These are phyloP conservation scores for Thaumatotibia leucotreta DNA, from an alignment of 1,140 invertebrate genomes.

Conservation along the genomic window DNA sequence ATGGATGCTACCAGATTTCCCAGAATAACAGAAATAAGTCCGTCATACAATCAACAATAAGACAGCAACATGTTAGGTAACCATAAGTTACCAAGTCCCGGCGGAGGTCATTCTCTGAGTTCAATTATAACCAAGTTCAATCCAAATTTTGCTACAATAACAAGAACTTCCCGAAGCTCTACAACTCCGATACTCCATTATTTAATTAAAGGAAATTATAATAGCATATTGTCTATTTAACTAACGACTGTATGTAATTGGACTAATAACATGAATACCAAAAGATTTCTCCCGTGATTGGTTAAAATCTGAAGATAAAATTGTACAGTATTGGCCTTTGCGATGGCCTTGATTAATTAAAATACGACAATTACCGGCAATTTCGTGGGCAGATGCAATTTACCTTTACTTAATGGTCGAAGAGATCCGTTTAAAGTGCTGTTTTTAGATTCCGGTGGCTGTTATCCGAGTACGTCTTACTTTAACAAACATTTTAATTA, in stretches of 20 bases:
- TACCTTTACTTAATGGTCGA: not conserved
- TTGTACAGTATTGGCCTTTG: not conserved
- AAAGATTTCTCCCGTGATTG: not conserved
- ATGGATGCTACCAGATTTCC: too few species aligned
- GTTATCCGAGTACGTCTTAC: too few species aligned
- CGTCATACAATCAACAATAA: not conserved
- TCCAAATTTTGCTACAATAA: slow-evolving; percentile 11
- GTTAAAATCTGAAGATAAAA: not conserved
- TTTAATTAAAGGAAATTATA: slow-evolving; percentile 2
- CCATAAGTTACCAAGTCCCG: not conserved
- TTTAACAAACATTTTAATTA: too few species aligned
- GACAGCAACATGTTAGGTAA: not conserved
- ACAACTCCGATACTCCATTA: slow-evolving; percentile 4
- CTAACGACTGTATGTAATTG: not conserved
- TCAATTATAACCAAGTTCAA: slow-evolving; percentile 10
- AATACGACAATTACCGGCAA: not conserved
- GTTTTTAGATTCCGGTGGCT: too few species aligned
- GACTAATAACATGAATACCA: not conserved
- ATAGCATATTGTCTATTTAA: slow-evolving; percentile 17
- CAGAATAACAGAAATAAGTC: too few species aligned
- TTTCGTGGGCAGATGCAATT: not conserved
- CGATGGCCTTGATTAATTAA: not conserved
- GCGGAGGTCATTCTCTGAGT: not conserved
- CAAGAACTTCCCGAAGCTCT: not conserved
- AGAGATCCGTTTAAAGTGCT: too few species aligned